These are phyloP conservation scores for Ptyas mucosa DNA, from an alignment of 2,113 vertebrate species.

Conservation along the genomic window DNA sequence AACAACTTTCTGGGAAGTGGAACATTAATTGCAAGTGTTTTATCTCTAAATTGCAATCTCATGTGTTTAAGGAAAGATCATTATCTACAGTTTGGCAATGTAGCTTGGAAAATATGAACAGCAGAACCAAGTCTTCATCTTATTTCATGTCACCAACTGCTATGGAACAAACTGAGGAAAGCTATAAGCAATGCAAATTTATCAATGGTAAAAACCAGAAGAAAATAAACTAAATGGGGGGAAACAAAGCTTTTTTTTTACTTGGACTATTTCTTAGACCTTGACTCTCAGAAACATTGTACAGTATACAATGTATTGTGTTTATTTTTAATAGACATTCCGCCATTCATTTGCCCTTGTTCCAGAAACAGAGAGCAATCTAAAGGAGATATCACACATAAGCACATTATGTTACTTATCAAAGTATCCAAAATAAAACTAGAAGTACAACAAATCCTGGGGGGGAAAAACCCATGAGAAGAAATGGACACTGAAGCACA, in stretches of 20 bases:
- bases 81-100: constrained; percentile 22
- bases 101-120: constrained; percentile 50
- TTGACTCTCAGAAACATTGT: neutral
- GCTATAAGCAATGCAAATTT: constrained; percentile 28
- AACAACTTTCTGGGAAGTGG: constrained; percentile 24
- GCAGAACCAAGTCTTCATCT: constrained; percentile 38
- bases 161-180: constrained; percentile 18
- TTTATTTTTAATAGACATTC: constrained; percentile 24
- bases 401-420: constrained; percentile 31
- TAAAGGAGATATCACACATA: constrained; percentile 57
- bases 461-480: constrained; percentile 5
- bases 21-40: neutral
- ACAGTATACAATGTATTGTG: neutral
- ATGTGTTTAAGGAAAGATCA: neutral
- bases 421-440: constrained; percentile 58
- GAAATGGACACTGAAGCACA: constrained; percentile 22
- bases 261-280: neutral
- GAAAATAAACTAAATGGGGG: neutral
- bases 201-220: constrained; percentile 39
- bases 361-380: neutral
- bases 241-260: neutral
- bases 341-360: constrained; percentile 37
- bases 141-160: constrained; percentile 37
- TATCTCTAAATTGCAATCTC: neutral
- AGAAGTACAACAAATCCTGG: constrained; percentile 46